Evolutionary conservation across 2,113 vertebrate genomes (phyloP).

Genomic region (Halcyon senegalensis): DNA sequence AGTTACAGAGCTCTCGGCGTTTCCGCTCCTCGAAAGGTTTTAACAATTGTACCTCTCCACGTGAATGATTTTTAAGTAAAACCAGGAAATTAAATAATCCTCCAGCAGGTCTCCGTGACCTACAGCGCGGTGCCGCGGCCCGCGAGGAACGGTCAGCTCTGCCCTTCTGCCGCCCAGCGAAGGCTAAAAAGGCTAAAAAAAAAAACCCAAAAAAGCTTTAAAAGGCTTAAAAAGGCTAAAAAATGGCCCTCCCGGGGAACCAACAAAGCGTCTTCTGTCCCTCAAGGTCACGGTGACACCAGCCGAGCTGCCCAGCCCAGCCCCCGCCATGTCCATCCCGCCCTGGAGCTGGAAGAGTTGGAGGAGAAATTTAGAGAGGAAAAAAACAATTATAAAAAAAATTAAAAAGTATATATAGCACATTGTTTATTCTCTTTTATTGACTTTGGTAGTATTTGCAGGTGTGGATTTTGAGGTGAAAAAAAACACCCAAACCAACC

Average conservation of each 20-base stretch:
- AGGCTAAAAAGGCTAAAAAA: not conserved
- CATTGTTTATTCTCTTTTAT: not conserved
- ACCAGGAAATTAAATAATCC: not conserved
- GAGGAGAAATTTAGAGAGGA: not conserved
- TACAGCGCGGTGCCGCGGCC: not conserved
- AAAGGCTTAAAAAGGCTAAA: not conserved
- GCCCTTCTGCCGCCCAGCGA: not conserved
- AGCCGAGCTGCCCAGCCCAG: not conserved
- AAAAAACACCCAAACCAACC: no score
- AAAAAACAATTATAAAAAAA: not conserved
- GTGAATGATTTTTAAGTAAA: not conserved
- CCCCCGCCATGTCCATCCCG: not conserved
- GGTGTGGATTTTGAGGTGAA: not conserved
- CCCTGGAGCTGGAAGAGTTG: not conserved
- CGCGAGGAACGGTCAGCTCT: no score
- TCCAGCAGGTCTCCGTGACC: not conserved
- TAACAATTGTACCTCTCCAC: not conserved
- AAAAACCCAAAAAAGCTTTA: no score
- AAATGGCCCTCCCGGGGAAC: not conserved
- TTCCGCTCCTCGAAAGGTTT: not conserved
- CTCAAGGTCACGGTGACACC: not conserved
- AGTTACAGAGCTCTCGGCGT: not conserved
- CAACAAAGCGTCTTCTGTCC: not conserved
- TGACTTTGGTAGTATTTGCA: conserved; percentile 9
- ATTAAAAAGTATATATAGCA: not conserved